Base-by-base conservation (phyloP, 1,140 invertebrate species). In the Anastrepha obliqua region DNA sequence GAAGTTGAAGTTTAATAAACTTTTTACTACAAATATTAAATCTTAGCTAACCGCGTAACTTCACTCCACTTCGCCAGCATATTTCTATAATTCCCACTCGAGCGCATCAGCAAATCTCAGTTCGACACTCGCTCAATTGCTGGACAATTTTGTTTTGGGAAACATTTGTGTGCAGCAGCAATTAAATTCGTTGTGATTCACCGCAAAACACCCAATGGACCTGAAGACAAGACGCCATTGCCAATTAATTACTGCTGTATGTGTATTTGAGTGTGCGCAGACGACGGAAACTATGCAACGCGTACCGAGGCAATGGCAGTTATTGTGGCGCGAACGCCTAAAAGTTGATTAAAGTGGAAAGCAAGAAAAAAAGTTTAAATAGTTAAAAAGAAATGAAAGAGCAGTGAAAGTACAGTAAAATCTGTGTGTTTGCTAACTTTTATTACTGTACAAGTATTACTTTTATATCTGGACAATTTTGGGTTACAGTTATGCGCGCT, bases 211-310 rank as follows among this genome's bases (percentile, higher is more conserved):
- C 74, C 74, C 74, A 55, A 51, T 2, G 74, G 74, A 20, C 5
- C n/a, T n/a, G 74, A 13, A 29, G 74, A 4, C 74, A 51, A 55
- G 20, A 81, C 47, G 64, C 29, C 64, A 20, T 67, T 13, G 47
- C 74, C 74, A 81, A 81, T 81, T 81, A 81, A 81, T 74, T 74
- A 74, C 67, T n/a, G 6, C 74, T 51, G 17, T 55, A 39, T n/a
- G 60, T n/a, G 47, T n/a, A n/a, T 81, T 1, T 29, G 74, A n/a
- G 6, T 29, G n/a, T 9, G 29, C 17, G 29, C 5, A 11, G 6
- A 17, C 44, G 74, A 15, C 47, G 7, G n/a, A 58, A 55, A 81
- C 42, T 81, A 55, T 81, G n/a, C 74, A 81, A 81, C 47, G 44
- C 13, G 1, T 29, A 15, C 15, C 39, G 17, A 11, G 17, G 44